Conservation (phyloP, 2,888 invertebrate species). For the Geophilus truncorum region DNA sequence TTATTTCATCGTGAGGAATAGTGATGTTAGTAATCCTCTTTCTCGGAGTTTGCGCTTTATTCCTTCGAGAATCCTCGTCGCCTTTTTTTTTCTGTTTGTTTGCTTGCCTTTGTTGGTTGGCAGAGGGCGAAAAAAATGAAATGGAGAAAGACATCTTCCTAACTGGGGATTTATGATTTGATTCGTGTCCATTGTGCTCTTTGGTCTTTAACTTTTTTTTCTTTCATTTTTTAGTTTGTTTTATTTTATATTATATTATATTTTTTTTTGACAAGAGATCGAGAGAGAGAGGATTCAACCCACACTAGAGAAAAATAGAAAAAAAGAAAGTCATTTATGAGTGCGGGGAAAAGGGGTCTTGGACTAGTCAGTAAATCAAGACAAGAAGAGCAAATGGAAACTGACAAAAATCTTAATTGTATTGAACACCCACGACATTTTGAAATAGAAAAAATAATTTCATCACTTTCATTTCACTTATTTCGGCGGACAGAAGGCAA, state of each 20-base stretch:
- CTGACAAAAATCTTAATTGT: neutral
- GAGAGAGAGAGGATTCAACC: too few relatives aligned
- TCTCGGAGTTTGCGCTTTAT: neutral
- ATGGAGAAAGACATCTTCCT: neutral
- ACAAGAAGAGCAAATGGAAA: neutral
- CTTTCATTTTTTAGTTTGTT: too few relatives aligned
- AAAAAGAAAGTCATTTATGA: neutral
- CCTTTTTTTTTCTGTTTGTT: neutral
- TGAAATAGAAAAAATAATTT: neutral
- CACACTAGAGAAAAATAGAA: too few relatives aligned
- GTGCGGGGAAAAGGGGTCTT: neutral
- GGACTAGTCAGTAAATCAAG: neutral
- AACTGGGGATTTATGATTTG: neutral
- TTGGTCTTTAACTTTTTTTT: neutral
- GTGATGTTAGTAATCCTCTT: neutral
- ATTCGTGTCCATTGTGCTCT: neutral
- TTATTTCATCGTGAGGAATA: neutral
- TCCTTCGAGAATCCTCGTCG: neutral
- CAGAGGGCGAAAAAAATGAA: neutral
- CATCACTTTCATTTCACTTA: too few relatives aligned
- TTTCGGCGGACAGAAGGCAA: too few relatives aligned
- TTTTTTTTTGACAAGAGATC: too few relatives aligned
- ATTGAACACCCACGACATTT: too few relatives aligned
- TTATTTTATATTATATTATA: too few relatives aligned
- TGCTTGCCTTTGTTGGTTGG: neutral